These are phyloP conservation scores for Aleiodes testaceus DNA, from an alignment of 2,888 invertebrate species.

Conservation along the genomic window DNA sequence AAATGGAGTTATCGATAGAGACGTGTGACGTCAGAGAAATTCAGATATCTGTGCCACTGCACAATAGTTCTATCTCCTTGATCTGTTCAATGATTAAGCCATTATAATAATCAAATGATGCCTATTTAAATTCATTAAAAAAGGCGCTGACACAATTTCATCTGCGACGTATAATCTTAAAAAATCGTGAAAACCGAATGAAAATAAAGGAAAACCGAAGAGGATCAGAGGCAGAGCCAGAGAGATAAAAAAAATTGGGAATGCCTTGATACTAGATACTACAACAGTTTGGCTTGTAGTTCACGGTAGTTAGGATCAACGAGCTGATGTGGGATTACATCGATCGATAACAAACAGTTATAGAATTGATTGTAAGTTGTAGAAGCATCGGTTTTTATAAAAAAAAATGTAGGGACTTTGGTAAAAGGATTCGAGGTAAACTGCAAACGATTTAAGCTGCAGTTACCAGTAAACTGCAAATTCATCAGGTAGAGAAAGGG, in stretches of 20 bases:
- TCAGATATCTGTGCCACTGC: too few relatives aligned
- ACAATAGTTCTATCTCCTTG: too few relatives aligned
- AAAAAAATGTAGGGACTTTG: conserved; percentile 41
- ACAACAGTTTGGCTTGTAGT: conserved; percentile 40
- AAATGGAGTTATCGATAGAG: too few relatives aligned
- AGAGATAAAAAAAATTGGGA: conserved; percentile 28
- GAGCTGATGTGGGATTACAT: conserved; percentile 61
- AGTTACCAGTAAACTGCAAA: conserved; percentile 28
- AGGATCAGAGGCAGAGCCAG: neutral
- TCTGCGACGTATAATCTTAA: neutral
- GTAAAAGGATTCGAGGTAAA: conserved; percentile 46
- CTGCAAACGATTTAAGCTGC: conserved; percentile 27
- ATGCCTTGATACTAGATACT: conserved; percentile 34
- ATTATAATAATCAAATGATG: too few relatives aligned
- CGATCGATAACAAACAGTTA: conserved; percentile 67
- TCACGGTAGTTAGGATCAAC: conserved; percentile 58
- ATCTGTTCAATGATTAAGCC: too few relatives aligned
- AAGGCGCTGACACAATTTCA: too few relatives aligned
- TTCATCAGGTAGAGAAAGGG: conserved; percentile 39
- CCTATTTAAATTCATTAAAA: too few relatives aligned
- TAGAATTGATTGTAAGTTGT: conserved; percentile 67
- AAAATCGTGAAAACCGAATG: conserved; percentile 10
- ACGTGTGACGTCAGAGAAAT: too few relatives aligned
- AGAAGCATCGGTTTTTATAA: conserved; percentile 60
- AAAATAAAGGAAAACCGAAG: conserved; percentile 9